Percentiles rank a stretch among this genome's conserved stretches.
These are phyloP conservation scores for Hippocampus barbouri DNA, from an alignment of 2,113 vertebrate genomes.

Conservation along the genomic window DNA sequence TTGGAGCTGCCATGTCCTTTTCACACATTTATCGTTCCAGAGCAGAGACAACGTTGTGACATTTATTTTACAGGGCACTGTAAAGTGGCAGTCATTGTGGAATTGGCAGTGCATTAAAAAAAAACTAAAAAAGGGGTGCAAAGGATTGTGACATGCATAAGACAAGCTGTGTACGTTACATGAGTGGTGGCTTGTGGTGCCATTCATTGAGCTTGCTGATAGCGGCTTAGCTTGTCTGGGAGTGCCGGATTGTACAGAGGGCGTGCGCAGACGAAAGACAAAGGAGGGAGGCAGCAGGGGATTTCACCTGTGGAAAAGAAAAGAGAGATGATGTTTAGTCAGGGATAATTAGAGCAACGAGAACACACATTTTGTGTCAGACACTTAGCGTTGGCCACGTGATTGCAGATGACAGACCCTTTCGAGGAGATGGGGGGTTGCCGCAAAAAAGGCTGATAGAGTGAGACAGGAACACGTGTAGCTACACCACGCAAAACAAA, in stretches of 20 bases:
- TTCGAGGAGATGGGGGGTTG: background rate
- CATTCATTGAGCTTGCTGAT: slow-evolving; percentile 66
- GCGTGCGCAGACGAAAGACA: slow-evolving; percentile 45
- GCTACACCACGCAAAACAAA: background rate
- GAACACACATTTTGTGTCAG: slow-evolving; percentile 13
- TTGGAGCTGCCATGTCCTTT: background rate
- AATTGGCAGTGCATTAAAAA: background rate
- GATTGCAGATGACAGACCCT: background rate
- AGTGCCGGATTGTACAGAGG: slow-evolving; percentile 32
- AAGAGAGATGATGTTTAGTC: background rate
- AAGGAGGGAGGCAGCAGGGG: slow-evolving; percentile 42
- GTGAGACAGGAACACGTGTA: slow-evolving; percentile 5
- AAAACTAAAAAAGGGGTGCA: slow-evolving; percentile 6
- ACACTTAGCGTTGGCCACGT: background rate
- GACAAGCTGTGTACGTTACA: slow-evolving; percentile 50
- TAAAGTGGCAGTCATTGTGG: background rate
- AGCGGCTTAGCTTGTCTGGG: slow-evolving; percentile 64
- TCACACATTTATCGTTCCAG: background rate
- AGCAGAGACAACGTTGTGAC: background rate
- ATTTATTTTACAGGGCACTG: slow-evolving; percentile 3
- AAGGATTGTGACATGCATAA: slow-evolving; percentile 49
- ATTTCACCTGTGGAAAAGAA: slow-evolving; percentile 60
- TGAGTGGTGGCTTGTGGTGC: slow-evolving; percentile 51
- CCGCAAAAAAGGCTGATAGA: background rate
- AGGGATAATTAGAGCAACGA: background rate